phyloP scores from a whole-genome alignment of 2,113 vertebrate genomes.

The Cettia cetti region DNA sequence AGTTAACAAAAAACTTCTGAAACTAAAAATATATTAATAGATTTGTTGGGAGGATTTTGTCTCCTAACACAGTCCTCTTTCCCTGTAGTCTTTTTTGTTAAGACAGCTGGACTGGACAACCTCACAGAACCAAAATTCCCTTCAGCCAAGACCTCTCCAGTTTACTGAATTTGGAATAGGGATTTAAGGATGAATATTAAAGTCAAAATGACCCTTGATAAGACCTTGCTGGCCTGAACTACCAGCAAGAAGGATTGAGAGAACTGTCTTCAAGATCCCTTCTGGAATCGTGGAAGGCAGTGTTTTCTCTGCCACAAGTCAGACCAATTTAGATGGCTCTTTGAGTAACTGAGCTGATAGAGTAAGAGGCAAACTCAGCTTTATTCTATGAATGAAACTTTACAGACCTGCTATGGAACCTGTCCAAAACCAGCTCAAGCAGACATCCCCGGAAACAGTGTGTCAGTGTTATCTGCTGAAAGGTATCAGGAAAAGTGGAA shows the following conservation, averaged over 20 bases:
- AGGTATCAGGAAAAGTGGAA: background rate
- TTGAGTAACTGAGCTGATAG: background rate
- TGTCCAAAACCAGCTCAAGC: background rate
- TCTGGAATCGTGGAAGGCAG: background rate
- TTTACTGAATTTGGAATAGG: background rate
- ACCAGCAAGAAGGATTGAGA: background rate
- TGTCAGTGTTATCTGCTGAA: background rate
- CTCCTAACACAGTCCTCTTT: background rate
- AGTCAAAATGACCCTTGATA: background rate
- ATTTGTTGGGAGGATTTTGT: background rate
- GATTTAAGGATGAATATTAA: background rate
- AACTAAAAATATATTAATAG: background rate
- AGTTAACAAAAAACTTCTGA: background rate
- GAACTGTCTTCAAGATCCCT: background rate
- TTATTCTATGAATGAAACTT: background rate
- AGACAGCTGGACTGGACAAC: background rate
- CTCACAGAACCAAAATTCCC: background rate
- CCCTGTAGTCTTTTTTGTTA: background rate
- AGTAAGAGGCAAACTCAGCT: background rate
- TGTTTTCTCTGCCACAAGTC: background rate
- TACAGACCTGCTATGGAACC: background rate
- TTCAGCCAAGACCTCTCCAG: background rate
- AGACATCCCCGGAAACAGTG: background rate
- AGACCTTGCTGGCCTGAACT: background rate
- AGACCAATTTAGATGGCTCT: background rate